Conservation (phyloP, 1,140 invertebrate species). For the Bathynomus jamesi region DNA sequence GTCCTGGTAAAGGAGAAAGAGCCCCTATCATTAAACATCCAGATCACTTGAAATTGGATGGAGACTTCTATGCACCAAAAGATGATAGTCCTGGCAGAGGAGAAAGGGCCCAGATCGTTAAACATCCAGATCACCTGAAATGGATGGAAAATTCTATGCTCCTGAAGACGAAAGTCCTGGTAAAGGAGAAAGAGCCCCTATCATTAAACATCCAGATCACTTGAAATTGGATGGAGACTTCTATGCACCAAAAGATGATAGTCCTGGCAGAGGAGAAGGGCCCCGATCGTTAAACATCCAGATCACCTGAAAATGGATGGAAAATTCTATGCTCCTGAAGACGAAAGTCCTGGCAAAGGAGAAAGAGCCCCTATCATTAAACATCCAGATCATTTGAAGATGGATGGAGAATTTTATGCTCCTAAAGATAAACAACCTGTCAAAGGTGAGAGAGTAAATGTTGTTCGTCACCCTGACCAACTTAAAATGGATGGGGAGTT, state of each 20-base stretch:
- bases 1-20: slow-evolving; percentile 27
- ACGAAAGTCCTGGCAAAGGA: slow-evolving; percentile 43
- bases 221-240: slow-evolving; percentile 38
- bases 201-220: slow-evolving; percentile 41
- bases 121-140: slow-evolving; percentile 20
- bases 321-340: slow-evolving; percentile 45
- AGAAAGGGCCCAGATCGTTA: slow-evolving; percentile 38
- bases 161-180: slow-evolving; percentile 24
- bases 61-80: slow-evolving; percentile 44
- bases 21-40: slow-evolving; percentile 42
- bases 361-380: slow-evolving; percentile 42
- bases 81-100: slow-evolving; percentile 41
- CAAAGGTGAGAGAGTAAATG: slow-evolving; percentile 43
- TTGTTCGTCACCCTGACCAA: slow-evolving; percentile 47
- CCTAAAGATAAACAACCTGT: slow-evolving; percentile 43
- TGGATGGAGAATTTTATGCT: slow-evolving; percentile 40
- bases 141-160: slow-evolving; percentile 56
- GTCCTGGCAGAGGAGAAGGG: slow-evolving; percentile 41
- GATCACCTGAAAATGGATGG: slow-evolving; percentile 56
- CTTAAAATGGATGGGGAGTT: slow-evolving; percentile 45
- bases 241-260: slow-evolving; percentile 45
- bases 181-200: slow-evolving; percentile 43
- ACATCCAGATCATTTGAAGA: slow-evolving; percentile 45
- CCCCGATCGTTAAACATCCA: slow-evolving; percentile 43
- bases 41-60: slow-evolving; percentile 52